Evolutionary conservation across 2,888 invertebrate genomes (phyloP).

Genomic region (Apoda limacodes): DNA sequence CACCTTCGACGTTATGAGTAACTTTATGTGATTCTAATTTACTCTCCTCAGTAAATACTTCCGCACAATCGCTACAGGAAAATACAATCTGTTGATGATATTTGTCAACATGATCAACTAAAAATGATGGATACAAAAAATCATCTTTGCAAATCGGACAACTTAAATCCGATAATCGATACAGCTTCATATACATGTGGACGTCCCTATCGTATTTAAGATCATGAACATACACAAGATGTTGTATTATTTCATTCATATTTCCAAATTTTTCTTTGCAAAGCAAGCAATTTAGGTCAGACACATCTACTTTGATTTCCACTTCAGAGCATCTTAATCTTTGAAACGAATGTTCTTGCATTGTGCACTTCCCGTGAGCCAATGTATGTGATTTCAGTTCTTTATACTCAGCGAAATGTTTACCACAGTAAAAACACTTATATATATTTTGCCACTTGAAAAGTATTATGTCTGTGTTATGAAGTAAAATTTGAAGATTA

Average conservation of each 20-base stretch:
- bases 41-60: too few relatives aligned
- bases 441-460: conserved; percentile 56
- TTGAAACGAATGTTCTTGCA: conserved; percentile 35
- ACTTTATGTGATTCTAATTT: too few relatives aligned
- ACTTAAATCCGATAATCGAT: conserved; percentile 38
- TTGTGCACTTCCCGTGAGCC: conserved; percentile 38
- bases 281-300: conserved; percentile 37
- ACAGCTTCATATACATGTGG: conserved; percentile 29
- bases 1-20: too few relatives aligned
- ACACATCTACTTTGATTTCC: conserved; percentile 51
- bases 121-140: too few relatives aligned
- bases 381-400: conserved; percentile 48
- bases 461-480: conserved; percentile 49
- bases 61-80: too few relatives aligned
- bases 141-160: conserved; percentile 40
- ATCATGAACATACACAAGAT: conserved; percentile 37
- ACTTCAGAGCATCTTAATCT: conserved; percentile 36
- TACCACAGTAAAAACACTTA: conserved; percentile 50
- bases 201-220: conserved; percentile 33
- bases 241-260: conserved; percentile 29
- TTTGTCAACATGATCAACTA: too few relatives aligned
- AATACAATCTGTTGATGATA: too few relatives aligned
- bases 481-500: conserved; percentile 54
- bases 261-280: conserved; percentile 28
- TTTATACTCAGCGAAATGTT: conserved; percentile 33